Conservation (phyloP, 2,888 invertebrate genomes). For the Oxytorus armatus region DNA sequence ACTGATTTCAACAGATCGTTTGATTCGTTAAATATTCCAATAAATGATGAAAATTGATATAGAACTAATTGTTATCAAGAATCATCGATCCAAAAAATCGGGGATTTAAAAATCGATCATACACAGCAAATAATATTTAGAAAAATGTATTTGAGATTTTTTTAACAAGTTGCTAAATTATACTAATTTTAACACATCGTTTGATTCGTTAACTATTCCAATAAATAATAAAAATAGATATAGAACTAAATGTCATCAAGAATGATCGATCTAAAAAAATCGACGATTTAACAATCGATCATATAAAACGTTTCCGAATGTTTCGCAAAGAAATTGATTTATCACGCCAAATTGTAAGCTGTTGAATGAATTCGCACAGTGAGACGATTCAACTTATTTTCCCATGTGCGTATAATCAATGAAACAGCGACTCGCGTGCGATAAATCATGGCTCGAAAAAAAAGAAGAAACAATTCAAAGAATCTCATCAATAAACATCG, state of each 20-base stretch:
- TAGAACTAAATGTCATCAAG: conserved; percentile 2
- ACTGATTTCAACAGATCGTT: too few species aligned
- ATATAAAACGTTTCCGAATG: conserved; percentile 33
- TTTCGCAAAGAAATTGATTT: conserved; percentile 57
- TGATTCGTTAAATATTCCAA: too few species aligned
- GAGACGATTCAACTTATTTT: conserved; percentile 14
- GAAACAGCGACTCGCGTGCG: conserved; percentile 25
- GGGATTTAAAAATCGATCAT: too few species aligned
- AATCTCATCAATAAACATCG: conserved; percentile 77
- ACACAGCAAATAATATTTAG: too few species aligned
- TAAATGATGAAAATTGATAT: too few species aligned
- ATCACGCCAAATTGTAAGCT: conserved; percentile 54
- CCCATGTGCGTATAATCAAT: conserved; percentile 34
- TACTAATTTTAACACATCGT: too few species aligned
- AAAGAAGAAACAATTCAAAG: conserved; percentile 53
- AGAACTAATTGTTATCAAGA: too few species aligned
- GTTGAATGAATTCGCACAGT: conserved; percentile 19
- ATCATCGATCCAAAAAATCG: too few species aligned
- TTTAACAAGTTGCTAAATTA: too few species aligned
- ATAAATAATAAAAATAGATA: too few species aligned
- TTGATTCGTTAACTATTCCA: too few species aligned
- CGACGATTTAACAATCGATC: conserved; percentile 22
- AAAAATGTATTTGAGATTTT: too few species aligned
- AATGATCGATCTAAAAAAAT: neutral
- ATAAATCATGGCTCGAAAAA: conserved; percentile 45